A percentile compares a stretch with the other conserved stretches of the same genome.
These are phyloP conservation scores for Hyles euphorbiae DNA, from an alignment of 1,140 invertebrate species.

Conservation along the genomic window DNA sequence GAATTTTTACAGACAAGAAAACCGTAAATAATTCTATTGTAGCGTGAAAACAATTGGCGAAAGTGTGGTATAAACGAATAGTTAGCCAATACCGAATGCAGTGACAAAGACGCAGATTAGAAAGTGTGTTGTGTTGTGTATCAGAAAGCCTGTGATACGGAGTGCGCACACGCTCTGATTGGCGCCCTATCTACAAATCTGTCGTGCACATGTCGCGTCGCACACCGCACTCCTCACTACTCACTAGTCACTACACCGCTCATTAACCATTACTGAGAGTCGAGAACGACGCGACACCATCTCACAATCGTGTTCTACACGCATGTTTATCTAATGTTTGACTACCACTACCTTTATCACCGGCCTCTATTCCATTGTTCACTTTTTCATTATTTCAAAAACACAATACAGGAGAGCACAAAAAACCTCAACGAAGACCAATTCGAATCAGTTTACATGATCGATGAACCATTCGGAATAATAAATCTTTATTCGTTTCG, in stretches of 20 bases:
- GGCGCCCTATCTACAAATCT: conserved; percentile 68
- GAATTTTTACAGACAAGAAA: conserved; percentile 44
- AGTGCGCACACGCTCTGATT: conserved; percentile 64
- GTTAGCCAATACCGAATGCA: conserved; percentile 64
- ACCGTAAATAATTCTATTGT: conserved; percentile 61
- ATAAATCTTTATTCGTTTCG: conserved; percentile 22
- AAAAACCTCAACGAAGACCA: conserved; percentile 26
- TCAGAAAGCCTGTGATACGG: conserved; percentile 60
- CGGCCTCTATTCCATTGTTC: no score
- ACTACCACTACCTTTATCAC: no score
- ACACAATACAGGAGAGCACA: conserved; percentile 3
- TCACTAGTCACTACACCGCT: not conserved
- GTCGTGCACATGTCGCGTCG: conserved; percentile 42
- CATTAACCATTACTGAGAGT: no score
- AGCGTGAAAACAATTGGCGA: conserved; percentile 74
- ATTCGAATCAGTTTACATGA: conserved; percentile 23
- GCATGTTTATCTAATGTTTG: no score
- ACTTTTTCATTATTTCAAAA: no score
- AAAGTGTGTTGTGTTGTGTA: conserved; percentile 71
- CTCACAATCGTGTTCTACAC: no score
- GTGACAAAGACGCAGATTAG: conserved; percentile 73
- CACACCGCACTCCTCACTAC: conserved; percentile 4
- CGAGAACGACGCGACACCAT: no score
- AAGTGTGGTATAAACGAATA: conserved; percentile 57
- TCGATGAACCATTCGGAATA: conserved; percentile 28